Conservation (phyloP, 2,888 invertebrate genomes). For the Eupithecia subfuscata region DNA sequence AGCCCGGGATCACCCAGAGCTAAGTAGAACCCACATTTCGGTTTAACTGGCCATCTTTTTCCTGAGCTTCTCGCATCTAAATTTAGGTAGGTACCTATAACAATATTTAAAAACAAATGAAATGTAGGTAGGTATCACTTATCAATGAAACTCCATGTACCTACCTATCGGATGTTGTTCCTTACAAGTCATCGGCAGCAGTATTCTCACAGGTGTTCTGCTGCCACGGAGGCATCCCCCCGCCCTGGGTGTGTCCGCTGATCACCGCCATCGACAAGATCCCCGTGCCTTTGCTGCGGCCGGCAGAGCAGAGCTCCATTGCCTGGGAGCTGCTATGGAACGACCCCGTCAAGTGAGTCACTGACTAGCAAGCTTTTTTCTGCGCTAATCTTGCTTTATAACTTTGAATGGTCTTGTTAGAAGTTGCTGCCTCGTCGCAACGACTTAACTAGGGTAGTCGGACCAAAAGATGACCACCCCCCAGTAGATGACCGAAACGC, state of each 20-base stretch:
- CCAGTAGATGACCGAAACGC: too few relatives aligned
- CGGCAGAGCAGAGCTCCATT: slow-evolving; percentile 87
- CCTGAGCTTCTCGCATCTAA: background rate
- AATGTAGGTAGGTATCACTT: background rate
- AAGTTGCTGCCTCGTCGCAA: background rate
- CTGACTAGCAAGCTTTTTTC: background rate
- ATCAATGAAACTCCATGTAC: background rate
- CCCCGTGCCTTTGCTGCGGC: slow-evolving; percentile 86
- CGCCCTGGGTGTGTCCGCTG: slow-evolving; percentile 86
- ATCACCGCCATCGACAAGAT: slow-evolving; percentile 86
- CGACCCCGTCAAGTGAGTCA: slow-evolving; percentile 85
- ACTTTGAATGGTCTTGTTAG: background rate
- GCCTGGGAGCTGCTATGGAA: slow-evolving; percentile 93
- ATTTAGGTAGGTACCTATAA: too few relatives aligned
- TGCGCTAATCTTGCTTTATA: background rate
- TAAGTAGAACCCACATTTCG: background rate
- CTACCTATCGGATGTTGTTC: background rate
- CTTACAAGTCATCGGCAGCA: background rate
- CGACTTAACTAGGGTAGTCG: too few relatives aligned
- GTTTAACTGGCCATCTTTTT: background rate
- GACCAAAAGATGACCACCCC: too few relatives aligned
- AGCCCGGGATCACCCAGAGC: background rate
- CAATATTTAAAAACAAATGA: background rate
- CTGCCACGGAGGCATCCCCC: slow-evolving; percentile 91
- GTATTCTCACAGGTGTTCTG: slow-evolving; percentile 85